Evolutionary conservation across 2,797 vertebrate species (phyloP).

Genomic region (Xiphorhynchus erythropygius): DNA sequence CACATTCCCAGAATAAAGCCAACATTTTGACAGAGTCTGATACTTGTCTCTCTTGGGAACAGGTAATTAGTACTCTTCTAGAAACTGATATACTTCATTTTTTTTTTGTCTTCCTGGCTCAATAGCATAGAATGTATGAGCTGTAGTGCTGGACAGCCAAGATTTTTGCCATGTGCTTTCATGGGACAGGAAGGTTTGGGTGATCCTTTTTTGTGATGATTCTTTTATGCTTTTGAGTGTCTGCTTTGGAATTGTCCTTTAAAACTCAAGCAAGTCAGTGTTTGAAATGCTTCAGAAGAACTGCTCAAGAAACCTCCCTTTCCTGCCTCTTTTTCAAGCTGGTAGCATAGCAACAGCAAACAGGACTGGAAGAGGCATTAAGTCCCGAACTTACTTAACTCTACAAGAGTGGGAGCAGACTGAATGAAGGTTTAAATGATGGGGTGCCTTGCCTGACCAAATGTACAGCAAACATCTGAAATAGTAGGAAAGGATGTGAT

Average conservation of each 20-base stretch:
- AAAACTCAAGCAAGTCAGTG: not conserved
- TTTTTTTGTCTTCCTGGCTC: not conserved
- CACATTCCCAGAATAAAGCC: not conserved
- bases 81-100: not conserved
- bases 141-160: not conserved
- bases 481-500: not conserved
- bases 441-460: not conserved
- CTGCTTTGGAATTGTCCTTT: not conserved
- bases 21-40: not conserved
- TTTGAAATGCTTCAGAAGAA: not conserved
- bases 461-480: not conserved
- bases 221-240: not conserved
- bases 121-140: not conserved
- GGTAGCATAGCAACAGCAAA: not conserved
- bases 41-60: accelerated
- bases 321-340: not conserved
- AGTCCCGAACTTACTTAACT: not conserved
- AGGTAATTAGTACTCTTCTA: not conserved
- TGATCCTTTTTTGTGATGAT: not conserved
- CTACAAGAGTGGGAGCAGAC: not conserved
- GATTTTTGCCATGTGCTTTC: not conserved
- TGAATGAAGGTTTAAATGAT: not conserved
- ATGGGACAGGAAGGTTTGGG: not conserved
- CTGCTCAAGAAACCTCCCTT: not conserved
- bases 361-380: not conserved